A percentile compares a stretch with the other conserved stretches of the same genome.
phyloP scores from a whole-genome alignment of 2,888 invertebrate genomes.

The Platycheirus albimanus region DNA sequence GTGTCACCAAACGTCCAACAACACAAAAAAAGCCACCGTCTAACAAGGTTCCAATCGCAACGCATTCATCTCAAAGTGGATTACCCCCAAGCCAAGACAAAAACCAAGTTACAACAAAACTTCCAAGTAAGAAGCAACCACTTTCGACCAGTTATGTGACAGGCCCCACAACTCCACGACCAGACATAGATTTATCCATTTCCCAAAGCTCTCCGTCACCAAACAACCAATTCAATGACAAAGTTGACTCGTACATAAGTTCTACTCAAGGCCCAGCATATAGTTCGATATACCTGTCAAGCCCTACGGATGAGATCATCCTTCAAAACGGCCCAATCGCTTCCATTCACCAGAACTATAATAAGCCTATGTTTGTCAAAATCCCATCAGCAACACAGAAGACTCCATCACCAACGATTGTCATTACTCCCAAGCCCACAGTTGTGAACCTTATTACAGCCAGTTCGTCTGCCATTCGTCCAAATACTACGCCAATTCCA shows the following conservation, averaged over 20 bases:
- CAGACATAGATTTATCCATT: constrained; percentile 79
- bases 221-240: constrained; percentile 78
- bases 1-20: constrained; percentile 68
- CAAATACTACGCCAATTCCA: constrained; percentile 78
- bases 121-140: constrained; percentile 78
- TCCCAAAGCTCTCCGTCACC: constrained; percentile 78
- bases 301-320: constrained; percentile 80
- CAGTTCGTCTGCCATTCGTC: constrained; percentile 75
- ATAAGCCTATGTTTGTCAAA: constrained; percentile 80
- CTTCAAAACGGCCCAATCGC: constrained; percentile 71
- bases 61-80: constrained; percentile 80
- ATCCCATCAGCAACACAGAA: constrained; percentile 82
- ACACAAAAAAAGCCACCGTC: constrained; percentile 75
- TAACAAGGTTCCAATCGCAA: constrained; percentile 44
- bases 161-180: constrained; percentile 84
- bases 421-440: constrained; percentile 88
- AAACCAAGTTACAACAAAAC: constrained; percentile 46
- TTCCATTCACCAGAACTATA: constrained; percentile 75
- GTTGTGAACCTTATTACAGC: constrained; percentile 78
- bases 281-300: constrained; percentile 75
- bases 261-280: constrained; percentile 78
- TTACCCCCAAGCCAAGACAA: constrained; percentile 77
- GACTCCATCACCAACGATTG: constrained; percentile 86
- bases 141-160: constrained; percentile 83
- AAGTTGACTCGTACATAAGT: constrained; percentile 79